These are phyloP conservation scores for Sapayoa aenigma DNA, from an alignment of 2,113 vertebrate species.

Conservation along the genomic window DNA sequence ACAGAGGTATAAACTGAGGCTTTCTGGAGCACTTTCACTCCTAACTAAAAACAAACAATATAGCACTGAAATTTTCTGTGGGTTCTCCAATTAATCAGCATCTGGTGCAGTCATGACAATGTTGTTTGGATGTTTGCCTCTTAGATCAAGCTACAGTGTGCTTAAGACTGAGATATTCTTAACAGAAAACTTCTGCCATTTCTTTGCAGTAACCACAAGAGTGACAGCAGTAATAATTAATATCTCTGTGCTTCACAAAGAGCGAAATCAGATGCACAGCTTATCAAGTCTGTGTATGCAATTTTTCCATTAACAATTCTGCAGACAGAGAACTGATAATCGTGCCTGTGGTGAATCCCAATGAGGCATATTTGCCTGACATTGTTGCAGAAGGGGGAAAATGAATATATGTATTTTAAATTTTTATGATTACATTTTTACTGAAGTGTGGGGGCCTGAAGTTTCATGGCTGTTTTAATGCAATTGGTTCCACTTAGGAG, in stretches of 20 bases:
- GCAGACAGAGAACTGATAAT: slow-evolving; percentile 64
- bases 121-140: neutral
- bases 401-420: slow-evolving; percentile 70
- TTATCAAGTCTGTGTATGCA: slow-evolving; percentile 58
- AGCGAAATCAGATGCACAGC: slow-evolving; percentile 58
- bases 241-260: slow-evolving; percentile 43
- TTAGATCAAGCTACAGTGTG: neutral
- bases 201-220: neutral
- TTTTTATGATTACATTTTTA: slow-evolving; percentile 70
- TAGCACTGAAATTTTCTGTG: neutral
- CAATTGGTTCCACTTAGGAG: slow-evolving; percentile 69
- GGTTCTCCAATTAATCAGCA: neutral
- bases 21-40: neutral
- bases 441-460: slow-evolving; percentile 45
- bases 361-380: slow-evolving; percentile 40
- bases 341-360: slow-evolving; percentile 55
- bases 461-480: slow-evolving; percentile 64
- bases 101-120: neutral
- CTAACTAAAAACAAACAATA: neutral
- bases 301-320: slow-evolving; percentile 72
- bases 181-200: neutral
- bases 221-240: slow-evolving; percentile 40
- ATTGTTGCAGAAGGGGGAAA: slow-evolving; percentile 49
- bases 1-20: neutral
- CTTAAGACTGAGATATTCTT: neutral